Conservation (phyloP, 2,113 vertebrate species). For the Notarius quadriscutis region DNA sequence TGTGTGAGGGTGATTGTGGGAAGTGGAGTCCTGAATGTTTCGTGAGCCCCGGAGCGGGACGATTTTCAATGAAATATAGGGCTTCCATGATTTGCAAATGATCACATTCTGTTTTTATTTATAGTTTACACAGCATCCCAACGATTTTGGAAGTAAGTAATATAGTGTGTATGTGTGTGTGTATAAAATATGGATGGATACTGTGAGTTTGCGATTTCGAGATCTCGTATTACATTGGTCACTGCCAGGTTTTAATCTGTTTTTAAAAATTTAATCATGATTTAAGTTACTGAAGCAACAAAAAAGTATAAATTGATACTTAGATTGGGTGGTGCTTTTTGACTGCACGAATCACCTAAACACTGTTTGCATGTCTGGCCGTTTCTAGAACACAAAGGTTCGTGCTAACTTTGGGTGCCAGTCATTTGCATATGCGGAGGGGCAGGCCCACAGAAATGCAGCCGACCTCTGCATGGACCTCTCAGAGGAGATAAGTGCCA, state of each 20-base stretch:
- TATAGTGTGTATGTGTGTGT: too few relatives aligned
- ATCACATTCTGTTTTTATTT: too few relatives aligned
- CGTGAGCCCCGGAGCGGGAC: too few relatives aligned
- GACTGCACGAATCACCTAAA: not conserved
- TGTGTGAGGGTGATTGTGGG: too few relatives aligned
- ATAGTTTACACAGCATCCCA: too few relatives aligned
- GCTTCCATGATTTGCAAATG: too few relatives aligned
- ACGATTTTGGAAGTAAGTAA: too few relatives aligned
- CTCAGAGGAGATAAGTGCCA: slow-evolving; percentile 96
- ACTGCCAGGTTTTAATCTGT: not conserved
- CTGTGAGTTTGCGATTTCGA: not conserved
- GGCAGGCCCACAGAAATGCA: slow-evolving; percentile 93
- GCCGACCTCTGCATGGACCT: slow-evolving; percentile 93
- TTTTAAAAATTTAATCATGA: not conserved
- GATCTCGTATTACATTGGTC: not conserved
- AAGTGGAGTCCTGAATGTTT: too few relatives aligned
- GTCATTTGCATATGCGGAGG: slow-evolving; percentile 90
- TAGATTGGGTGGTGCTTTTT: not conserved
- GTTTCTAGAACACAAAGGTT: slow-evolving; percentile 90
- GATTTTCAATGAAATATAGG: too few relatives aligned
- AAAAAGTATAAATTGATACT: not conserved
- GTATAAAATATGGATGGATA: too few relatives aligned
- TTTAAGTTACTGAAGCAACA: not conserved
- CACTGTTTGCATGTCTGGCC: not conserved
- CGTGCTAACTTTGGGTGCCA: slow-evolving; percentile 93